Percentiles rank a stretch among this genome's conserved stretches.
phyloP scores from a whole-genome alignment of 1,140 invertebrate genomes.

The Andricus grossulariae region DNA sequence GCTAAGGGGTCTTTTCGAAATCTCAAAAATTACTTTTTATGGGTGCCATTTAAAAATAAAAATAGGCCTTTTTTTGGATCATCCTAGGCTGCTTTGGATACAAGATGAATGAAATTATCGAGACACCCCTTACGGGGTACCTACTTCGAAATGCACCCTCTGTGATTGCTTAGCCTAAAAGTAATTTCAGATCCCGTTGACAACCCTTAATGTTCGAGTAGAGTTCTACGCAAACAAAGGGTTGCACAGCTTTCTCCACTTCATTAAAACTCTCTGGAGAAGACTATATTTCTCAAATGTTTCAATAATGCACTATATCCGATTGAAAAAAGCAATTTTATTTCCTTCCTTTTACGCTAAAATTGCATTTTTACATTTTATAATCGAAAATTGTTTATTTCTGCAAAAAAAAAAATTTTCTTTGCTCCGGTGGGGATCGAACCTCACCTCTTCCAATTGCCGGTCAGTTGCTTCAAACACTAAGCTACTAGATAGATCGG shows the following conservation, averaged over 20 bases:
- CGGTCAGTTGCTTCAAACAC: too few species aligned
- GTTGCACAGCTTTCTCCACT: conserved; percentile 59
- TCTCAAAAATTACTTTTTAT: too few species aligned
- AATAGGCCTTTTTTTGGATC: too few species aligned
- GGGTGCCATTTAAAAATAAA: too few species aligned
- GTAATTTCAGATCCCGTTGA: conserved; percentile 60
- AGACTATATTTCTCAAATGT: neutral
- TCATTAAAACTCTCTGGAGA: conserved; percentile 52
- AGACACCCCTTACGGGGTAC: conserved; percentile 46
- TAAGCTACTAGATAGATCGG: too few species aligned
- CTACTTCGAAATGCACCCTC: conserved; percentile 64
- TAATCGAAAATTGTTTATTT: too few species aligned
- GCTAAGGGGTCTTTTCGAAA: too few species aligned
- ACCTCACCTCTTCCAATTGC: too few species aligned
- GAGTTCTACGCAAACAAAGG: conserved; percentile 60
- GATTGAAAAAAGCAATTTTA: neutral
- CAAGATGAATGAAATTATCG: conserved; percentile 60
- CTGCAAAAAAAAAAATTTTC: too few species aligned
- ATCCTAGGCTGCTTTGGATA: conserved; percentile 31
- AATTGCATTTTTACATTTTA: too few species aligned
- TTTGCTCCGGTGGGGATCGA: too few species aligned
- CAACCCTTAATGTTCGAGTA: conserved; percentile 54
- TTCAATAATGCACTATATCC: conserved; percentile 16
- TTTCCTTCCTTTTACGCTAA: neutral
- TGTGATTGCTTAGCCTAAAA: conserved; percentile 54